Percentiles rank a stretch among this genome's conserved stretches.
These are phyloP conservation scores for Dunckerocampus dactyliophorus DNA, from an alignment of 2,113 vertebrate genomes.

Conservation along the genomic window DNA sequence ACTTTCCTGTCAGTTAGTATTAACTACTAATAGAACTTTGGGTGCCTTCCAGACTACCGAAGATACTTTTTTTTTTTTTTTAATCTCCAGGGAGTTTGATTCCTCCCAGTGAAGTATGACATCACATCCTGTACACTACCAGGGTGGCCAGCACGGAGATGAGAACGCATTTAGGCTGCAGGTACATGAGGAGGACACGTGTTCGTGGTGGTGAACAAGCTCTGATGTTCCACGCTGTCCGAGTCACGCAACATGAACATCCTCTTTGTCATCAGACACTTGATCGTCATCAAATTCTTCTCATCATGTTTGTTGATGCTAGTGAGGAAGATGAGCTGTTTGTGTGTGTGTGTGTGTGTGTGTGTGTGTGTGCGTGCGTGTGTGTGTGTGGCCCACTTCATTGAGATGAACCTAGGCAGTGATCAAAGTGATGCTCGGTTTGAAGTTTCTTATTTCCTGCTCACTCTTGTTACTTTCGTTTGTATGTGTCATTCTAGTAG, in stretches of 20 bases:
- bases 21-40: conserved; percentile 59
- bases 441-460: no score
- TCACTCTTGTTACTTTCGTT: no score
- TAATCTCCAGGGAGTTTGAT: conserved; percentile 40
- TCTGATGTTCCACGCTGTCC: no score
- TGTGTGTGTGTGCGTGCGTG: conserved; percentile 1
- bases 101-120: conserved; percentile 49
- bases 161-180: conserved; percentile 7
- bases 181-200: conserved; percentile 5
- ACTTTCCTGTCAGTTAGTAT: conserved; percentile 65
- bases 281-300: not conserved
- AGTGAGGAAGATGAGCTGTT: conserved; percentile 9
- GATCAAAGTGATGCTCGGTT: conserved; percentile 22
- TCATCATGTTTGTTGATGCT: not conserved
- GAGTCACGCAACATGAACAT: not conserved
- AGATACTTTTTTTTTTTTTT: conserved; percentile 2
- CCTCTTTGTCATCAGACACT: conserved; percentile 1
- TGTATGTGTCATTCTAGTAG: no score
- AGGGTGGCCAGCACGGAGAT: conserved; percentile 56
- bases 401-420: not conserved
- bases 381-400: not conserved
- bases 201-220: not conserved
- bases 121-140: conserved; percentile 63
- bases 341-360: not conserved
- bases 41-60: conserved; percentile 57